These are phyloP conservation scores for Pachymerium ferrugineum DNA, from an alignment of 2,888 invertebrate genomes.

Conservation along the genomic window DNA sequence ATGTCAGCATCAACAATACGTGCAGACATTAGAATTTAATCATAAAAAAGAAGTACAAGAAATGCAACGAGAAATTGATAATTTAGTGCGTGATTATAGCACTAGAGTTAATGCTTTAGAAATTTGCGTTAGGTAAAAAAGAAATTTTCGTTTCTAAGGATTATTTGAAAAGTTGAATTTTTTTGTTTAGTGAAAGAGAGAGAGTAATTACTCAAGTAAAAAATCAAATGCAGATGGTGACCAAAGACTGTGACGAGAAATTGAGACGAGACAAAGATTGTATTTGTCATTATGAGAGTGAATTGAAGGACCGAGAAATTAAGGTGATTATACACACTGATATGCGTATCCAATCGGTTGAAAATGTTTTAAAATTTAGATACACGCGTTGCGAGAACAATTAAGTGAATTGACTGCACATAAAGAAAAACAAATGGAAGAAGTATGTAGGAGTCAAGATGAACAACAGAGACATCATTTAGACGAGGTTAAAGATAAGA, in stretches of 20 bases:
- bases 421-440: not conserved
- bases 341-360: not conserved
- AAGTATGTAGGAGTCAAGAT: not conserved
- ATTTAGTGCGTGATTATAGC: constrained; percentile 17
- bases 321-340: not conserved
- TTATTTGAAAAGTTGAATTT: too few relatives aligned
- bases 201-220: not conserved
- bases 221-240: not conserved
- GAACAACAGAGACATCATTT: not conserved
- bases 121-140: not conserved
- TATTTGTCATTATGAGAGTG: not conserved
- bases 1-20: not conserved
- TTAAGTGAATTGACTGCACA: not conserved
- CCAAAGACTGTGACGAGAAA: not conserved
- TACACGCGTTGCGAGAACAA: not conserved
- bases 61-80: constrained; percentile 1
- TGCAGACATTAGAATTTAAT: not conserved
- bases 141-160: too few relatives aligned
- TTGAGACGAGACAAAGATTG: not conserved
- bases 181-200: not conserved
- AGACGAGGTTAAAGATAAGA: not conserved
- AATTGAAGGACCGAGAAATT: not conserved
- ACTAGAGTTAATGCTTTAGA: not conserved
- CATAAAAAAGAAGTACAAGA: not conserved
- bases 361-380: not conserved